Evolutionary conservation across 1,140 invertebrate genomes (phyloP).

Genomic region (Mesaphorura yosii): DNA sequence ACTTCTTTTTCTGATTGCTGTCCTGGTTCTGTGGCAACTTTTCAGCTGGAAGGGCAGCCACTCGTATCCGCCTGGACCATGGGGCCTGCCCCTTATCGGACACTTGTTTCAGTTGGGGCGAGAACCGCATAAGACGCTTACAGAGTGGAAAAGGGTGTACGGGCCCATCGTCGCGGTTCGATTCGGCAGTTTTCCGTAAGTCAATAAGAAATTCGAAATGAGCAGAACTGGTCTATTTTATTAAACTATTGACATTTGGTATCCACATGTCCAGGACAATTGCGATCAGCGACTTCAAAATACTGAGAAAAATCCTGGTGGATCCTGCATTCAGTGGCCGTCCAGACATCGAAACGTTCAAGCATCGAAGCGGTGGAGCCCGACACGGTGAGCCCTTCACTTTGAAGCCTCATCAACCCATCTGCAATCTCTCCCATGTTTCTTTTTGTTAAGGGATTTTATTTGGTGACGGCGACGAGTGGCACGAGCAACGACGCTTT

Average conservation of each 20-base stretch:
- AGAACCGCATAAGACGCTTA: background rate
- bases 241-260: background rate
- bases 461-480: background rate
- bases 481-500: background rate
- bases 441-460: background rate
- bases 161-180: background rate
- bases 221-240: background rate
- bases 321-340: background rate
- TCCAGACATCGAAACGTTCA: conserved; percentile 1
- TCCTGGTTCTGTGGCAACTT: too few species aligned
- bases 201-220: background rate
- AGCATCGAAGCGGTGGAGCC: conserved; percentile 1
- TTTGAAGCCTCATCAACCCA: background rate
- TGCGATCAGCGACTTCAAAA: conserved; percentile 8
- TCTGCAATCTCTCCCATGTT: background rate
- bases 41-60: too few species aligned
- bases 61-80: conserved; percentile 1
- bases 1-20: too few species aligned
- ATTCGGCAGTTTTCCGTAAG: conserved; percentile 9
- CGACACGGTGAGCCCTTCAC: background rate
- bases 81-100: conserved; percentile 2
- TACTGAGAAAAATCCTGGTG: background rate
- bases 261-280: background rate
- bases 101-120: background rate
- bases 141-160: background rate